Base-by-base conservation (phyloP, 2,113 vertebrate species). In the Hydropotes inermis region DNA sequence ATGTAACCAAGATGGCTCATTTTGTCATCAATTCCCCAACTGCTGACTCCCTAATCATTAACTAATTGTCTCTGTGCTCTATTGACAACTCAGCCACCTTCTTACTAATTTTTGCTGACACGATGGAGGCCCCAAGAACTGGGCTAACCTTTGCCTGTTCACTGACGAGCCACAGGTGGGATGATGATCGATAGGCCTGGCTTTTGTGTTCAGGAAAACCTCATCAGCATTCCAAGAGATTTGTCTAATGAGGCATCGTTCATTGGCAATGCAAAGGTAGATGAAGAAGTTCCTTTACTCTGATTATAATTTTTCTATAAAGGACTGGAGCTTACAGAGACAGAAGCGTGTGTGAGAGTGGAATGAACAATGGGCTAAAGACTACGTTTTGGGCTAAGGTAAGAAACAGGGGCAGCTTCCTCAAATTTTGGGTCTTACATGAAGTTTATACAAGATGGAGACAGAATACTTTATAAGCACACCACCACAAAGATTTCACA, bases 61-160 rank as follows among this genome's bases (percentile, higher is more conserved):
- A 99, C 99, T 99, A 99, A 99, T 99, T 99, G 99, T 99, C 99
- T 99, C 98, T 98, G 98, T 98, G 99, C 99, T 99, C 99, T 99
- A 99, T 99, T 99, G 99, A 99, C 99, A 99, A 98, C 94, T 98
- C 3, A 91, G 98, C 98, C 99, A 99, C 99, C 97, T 98, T 99
- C 98, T 98, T 99, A 99, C 99, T 99, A 99, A 99, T 99, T 99
- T 99, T 99, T 99, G 99, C 99, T 99, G 99, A 99, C 99, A 99
- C 98, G 84, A 98, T 98, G 98, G 98, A 98, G 98, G 98, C 98
- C 99, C 96, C 97, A 98, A 99, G 99, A 99, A 99, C 99, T 98
- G 98, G 98, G 98, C 99, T 99, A 99, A 99, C 99, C 99, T 99
- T 99, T 99, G 99, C 98, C 98, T 99, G 99, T 98, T 99, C 99